Evolutionary conservation across 2,888 invertebrate genomes (phyloP).

Genomic region (Maniola hyperantus): DNA sequence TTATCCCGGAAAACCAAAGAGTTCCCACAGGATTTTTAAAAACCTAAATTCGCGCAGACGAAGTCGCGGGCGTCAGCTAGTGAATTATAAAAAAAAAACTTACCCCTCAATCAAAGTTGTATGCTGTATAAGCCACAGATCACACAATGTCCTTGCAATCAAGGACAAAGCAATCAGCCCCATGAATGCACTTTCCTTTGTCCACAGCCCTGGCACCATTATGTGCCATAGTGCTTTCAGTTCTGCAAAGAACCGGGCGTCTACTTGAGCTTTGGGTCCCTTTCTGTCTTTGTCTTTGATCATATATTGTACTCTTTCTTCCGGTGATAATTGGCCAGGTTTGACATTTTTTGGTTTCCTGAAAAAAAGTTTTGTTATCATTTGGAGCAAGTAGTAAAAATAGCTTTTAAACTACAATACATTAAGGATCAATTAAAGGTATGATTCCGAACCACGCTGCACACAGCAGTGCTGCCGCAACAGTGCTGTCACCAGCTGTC

Average conservation of each 20-base stretch:
- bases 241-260: conserved; percentile 88
- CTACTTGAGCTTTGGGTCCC: conserved; percentile 88
- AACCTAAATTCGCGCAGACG: too few relatives aligned
- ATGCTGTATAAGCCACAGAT: conserved; percentile 98
- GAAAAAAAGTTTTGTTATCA: conserved; percentile 22
- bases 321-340: conserved; percentile 67
- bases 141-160: conserved; percentile 95
- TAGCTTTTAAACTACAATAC: not conserved
- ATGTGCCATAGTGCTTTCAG: conserved; percentile 87
- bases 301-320: conserved; percentile 90
- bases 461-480: too few relatives aligned
- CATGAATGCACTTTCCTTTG: conserved; percentile 89
- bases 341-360: conserved; percentile 52
- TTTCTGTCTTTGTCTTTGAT: conserved; percentile 87
- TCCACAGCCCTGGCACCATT: conserved; percentile 90
- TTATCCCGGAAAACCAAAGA: too few relatives aligned
- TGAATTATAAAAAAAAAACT: too few relatives aligned
- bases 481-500: too few relatives aligned
- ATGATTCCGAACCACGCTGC: too few relatives aligned
- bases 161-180: conserved; percentile 90
- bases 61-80: too few relatives aligned
- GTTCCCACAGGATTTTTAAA: too few relatives aligned
- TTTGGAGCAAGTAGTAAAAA: not conserved
- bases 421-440: too few relatives aligned
- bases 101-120: conserved; percentile 96